Evolutionary conservation across 2,888 invertebrate species (phyloP).

Genomic region (Amblyteles armatorius): DNA sequence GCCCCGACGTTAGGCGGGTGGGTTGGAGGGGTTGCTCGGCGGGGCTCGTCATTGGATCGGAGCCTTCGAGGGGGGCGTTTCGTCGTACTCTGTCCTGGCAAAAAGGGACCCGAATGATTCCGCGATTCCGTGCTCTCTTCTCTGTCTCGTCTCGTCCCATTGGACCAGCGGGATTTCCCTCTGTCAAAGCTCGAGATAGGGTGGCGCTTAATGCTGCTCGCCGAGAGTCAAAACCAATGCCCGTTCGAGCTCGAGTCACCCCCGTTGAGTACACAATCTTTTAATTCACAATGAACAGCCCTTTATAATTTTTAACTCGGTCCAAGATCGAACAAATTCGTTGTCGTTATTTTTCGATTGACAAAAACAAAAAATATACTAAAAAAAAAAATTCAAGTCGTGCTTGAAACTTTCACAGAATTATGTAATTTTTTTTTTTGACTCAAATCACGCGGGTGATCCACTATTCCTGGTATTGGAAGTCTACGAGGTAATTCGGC

Average conservation of each 20-base stretch:
- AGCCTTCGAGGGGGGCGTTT: constrained; percentile 59
- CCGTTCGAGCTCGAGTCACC: constrained; percentile 17
- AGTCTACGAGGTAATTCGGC: constrained; percentile 32
- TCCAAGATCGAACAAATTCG: no score
- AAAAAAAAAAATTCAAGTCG: not conserved
- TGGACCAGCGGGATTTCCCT: constrained; percentile 44
- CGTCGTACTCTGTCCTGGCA: constrained; percentile 40
- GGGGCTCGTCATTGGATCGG: constrained; percentile 59
- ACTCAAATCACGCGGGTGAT: constrained; percentile 36
- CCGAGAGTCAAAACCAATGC: constrained; percentile 45
- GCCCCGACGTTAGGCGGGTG: not conserved
- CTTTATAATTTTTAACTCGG: no score
- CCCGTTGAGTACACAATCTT: not conserved
- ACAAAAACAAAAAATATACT: not conserved
- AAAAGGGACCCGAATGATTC: constrained; percentile 49
- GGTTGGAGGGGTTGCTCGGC: constrained; percentile 27
- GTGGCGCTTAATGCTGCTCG: constrained; percentile 19
- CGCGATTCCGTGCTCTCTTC: constrained; percentile 27
- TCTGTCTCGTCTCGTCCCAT: constrained; percentile 48
- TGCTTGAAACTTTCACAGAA: not conserved
- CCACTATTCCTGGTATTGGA: constrained; percentile 34
- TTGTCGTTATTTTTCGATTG: no score
- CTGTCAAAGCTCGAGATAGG: not conserved
- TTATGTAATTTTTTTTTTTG: not conserved
- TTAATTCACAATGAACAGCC: no score